A percentile compares a stretch with the other conserved stretches of the same genome.
Conservation (phyloP, 2,113 vertebrate species). For the Dolichotis patagonum region DNA sequence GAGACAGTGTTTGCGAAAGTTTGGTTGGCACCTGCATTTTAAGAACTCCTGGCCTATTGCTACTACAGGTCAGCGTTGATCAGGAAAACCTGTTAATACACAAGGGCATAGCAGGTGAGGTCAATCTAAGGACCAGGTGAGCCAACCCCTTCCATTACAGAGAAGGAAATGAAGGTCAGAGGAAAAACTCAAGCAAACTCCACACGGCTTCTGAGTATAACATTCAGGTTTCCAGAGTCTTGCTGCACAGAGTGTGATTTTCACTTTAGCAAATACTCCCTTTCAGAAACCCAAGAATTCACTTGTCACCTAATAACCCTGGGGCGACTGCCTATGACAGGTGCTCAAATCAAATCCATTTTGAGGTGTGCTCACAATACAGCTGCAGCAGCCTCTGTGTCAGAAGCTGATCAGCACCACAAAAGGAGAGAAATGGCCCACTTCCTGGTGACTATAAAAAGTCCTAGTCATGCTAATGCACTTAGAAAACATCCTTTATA, state of each 20-base stretch:
- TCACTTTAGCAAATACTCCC: background rate
- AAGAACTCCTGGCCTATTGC: background rate
- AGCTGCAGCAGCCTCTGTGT: background rate
- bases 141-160: background rate
- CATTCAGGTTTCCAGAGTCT: background rate
- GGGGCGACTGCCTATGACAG: background rate
- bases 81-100: constrained; percentile 1
- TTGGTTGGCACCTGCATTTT: background rate
- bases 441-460: constrained; percentile 36
- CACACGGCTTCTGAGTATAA: background rate
- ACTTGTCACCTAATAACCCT: constrained; percentile 15
- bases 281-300: background rate
- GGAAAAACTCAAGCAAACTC: background rate
- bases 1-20: background rate
- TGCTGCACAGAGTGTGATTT: background rate
- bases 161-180: constrained; percentile 15
- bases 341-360: constrained; percentile 6
- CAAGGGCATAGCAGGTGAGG: background rate
- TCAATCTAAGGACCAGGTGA: background rate
- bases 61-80: background rate
- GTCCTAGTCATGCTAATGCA: constrained; percentile 35
- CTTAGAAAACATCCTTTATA: constrained; percentile 47
- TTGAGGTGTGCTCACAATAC: background rate
- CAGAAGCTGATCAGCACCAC: constrained; percentile 56
- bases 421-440: constrained; percentile 51